Evolutionary conservation across 1,140 invertebrate species (phyloP).

Genomic region (Mylabris phalerata): DNA sequence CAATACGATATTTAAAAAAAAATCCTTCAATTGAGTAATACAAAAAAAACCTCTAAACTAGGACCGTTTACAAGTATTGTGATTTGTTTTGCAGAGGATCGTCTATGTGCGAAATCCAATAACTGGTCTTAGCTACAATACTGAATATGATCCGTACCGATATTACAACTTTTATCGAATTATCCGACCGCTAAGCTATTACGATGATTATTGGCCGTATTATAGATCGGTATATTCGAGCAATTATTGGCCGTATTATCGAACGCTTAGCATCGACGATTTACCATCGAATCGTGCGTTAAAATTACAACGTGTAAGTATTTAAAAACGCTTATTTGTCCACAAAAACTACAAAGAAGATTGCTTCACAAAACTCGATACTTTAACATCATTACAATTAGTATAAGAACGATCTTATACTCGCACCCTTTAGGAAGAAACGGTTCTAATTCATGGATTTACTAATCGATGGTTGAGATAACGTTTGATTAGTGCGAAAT

Average conservation of each 20-base stretch:
- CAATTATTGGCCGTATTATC: conserved; percentile 14
- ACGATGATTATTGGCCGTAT: conserved; percentile 17
- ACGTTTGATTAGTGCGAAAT: neutral
- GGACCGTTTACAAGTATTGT: too few relatives aligned
- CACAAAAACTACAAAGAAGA: neutral
- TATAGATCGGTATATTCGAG: conserved; percentile 1
- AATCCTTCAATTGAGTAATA: too few relatives aligned
- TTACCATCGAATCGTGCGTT: conserved; percentile 8
- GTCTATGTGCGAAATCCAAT: conserved; percentile 25
- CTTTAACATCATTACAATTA: too few relatives aligned
- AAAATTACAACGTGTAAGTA: conserved; percentile 17
- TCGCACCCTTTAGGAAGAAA: too few relatives aligned
- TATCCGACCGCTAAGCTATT: conserved; percentile 2
- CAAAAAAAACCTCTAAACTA: too few relatives aligned
- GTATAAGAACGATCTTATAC: too few relatives aligned
- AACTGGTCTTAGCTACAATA: conserved; percentile 10
- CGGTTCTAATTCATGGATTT: too few relatives aligned
- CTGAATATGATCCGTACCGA: conserved; percentile 3
- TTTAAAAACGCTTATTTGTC: neutral
- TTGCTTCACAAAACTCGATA: neutral
- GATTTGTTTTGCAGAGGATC: conserved; percentile 24
- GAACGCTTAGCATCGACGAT: conserved; percentile 11
- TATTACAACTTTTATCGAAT: conserved; percentile 19
- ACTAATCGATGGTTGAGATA: too few relatives aligned
- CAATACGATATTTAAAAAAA: too few relatives aligned